These are phyloP conservation scores for Hipparchia sbordonii DNA, from an alignment of 2,888 invertebrate species.

Conservation along the genomic window DNA sequence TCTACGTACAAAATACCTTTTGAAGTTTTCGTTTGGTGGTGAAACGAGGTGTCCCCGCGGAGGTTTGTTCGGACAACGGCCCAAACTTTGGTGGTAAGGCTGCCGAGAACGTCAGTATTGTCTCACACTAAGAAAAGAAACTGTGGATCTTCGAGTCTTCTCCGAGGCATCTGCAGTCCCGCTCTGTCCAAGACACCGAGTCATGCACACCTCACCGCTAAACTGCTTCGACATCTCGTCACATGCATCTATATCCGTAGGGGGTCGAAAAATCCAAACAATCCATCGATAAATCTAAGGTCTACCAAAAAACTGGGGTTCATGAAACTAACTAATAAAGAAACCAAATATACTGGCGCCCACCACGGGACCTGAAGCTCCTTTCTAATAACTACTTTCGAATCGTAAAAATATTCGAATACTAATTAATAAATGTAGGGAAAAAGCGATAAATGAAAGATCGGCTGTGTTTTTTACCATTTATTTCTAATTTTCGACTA, in stretches of 20 bases:
- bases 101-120: conserved; percentile 30
- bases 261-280: conserved; percentile 44
- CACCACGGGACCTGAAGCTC: conserved; percentile 66
- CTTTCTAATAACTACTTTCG: conserved; percentile 54
- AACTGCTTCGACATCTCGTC: conserved; percentile 54
- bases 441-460: conserved; percentile 80
- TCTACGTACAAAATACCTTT: conserved; percentile 31
- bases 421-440: conserved; percentile 60
- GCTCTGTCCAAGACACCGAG: conserved; percentile 45
- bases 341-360: conserved; percentile 55
- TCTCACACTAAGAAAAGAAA: conserved; percentile 42
- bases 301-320: conserved; percentile 49
- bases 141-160: conserved; percentile 49
- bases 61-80: neutral
- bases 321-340: conserved; percentile 41
- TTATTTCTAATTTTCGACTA: conserved; percentile 77
- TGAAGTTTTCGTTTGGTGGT: neutral
- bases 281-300: conserved; percentile 45
- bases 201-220: conserved; percentile 68
- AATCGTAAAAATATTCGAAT: conserved; percentile 53
- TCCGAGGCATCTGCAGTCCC: conserved; percentile 23
- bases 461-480: conserved; percentile 78
- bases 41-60: neutral
- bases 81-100: neutral
- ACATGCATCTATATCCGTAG: conserved; percentile 72